Evolutionary conservation across 2,797 vertebrate genomes (phyloP), one percentile per base, ranked within the genome.

Genomic region (Sebastes ruberrimus): DNA sequence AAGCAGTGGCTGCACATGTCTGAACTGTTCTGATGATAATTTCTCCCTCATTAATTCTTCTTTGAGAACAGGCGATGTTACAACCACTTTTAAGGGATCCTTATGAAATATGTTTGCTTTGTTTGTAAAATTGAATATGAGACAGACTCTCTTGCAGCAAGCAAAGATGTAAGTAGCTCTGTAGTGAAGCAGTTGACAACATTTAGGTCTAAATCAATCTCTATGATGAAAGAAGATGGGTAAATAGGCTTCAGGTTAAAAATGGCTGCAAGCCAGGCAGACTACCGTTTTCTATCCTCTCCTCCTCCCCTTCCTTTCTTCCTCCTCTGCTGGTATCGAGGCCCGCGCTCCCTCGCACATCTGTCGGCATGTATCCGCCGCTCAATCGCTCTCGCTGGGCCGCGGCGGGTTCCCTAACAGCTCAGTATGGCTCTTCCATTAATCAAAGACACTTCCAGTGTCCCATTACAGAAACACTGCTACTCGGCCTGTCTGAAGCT

Each of bases 381-480:
- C 96, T 95, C 95, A 93, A 94, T 95, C 95, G 94, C 93, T 95
- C 95, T 94, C 88, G 87, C 95, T 76, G 88, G 90, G 93, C 91
- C 88, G 89, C 83, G 94, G 90, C 95, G 92, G 95, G 88, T 93
- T 95, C 94, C 89, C 93, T 95, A 97, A 95, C 96, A 96, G 96
- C 95, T 93, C 56, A 77, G 92, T 90, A 75, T 96, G 95, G 94
- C 92, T 93, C 95, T 96, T 97, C 94, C 97, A 98, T 98, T 98
- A 97, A 98, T 99, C 97, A 98, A 97, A 97, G 97, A 97, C 97
- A 96, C 95, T 97, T 97, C 96, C 96, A 97, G 94, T 97, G 97
- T 97, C 97, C 97, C 96, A 95, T 97, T 97, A 98, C 97, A 98
- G 97, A 97, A 97, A 95, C 97, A 95, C 93, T 84, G 95, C 96